These are phyloP conservation scores for Lates japonicus DNA, from an alignment of 2,797 vertebrate species.

Conservation along the genomic window DNA sequence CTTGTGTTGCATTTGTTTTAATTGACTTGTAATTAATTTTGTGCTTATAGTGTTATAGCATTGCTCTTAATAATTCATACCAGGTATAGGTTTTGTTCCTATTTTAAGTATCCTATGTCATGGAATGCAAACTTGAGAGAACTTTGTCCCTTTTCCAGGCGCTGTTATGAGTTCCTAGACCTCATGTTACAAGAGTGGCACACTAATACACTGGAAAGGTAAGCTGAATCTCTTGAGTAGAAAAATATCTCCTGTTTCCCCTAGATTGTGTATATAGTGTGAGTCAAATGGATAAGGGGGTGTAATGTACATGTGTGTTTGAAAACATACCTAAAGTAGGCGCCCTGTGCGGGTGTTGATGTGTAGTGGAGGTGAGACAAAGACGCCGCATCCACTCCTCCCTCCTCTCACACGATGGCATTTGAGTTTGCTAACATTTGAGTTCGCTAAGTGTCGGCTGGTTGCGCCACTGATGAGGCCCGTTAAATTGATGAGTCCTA, in stretches of 20 bases:
- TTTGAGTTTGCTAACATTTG: conserved; percentile 73
- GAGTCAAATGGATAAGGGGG: neutral
- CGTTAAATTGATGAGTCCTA: conserved; percentile 78
- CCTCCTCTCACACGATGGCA: conserved; percentile 56
- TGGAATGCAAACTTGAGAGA: neutral
- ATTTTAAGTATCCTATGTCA: neutral
- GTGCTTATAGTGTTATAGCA: neutral
- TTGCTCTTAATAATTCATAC: too few relatives aligned
- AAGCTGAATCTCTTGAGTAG: conserved; percentile 9
- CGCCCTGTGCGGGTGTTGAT: too few relatives aligned
- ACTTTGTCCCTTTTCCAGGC: conserved; percentile 81
- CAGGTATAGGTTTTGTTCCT: neutral
- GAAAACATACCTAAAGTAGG: too few relatives aligned
- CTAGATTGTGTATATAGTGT: neutral
- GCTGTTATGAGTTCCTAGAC: conserved; percentile 97
- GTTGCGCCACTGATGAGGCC: conserved; percentile 74
- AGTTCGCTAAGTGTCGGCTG: conserved; percentile 62
- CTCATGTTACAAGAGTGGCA: conserved; percentile 98
- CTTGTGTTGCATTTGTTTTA: neutral
- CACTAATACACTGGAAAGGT: conserved; percentile 96
- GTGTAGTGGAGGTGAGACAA: neutral
- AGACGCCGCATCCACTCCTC: conserved; percentile 14
- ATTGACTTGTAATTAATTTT: neutral
- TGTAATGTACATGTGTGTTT: too few relatives aligned
- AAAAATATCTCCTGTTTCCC: neutral